Conservation (phyloP, 2,888 invertebrate species). For the Tetranychus piercei region DNA sequence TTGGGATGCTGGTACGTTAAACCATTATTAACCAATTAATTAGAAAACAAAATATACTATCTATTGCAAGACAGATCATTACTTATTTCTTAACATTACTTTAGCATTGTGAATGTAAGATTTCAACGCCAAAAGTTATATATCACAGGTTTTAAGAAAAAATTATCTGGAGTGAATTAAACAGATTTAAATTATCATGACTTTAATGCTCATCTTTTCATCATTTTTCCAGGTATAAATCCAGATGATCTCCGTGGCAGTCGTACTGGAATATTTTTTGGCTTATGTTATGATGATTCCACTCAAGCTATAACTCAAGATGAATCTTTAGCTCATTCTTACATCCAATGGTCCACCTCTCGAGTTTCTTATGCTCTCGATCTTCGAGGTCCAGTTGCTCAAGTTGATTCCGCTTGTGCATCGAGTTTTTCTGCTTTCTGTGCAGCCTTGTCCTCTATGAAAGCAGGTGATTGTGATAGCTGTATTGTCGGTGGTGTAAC, state of each 20-base stretch:
- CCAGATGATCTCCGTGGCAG: conserved; percentile 64
- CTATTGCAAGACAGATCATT: no score
- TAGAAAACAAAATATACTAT: not conserved
- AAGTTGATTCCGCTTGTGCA: conserved; percentile 39
- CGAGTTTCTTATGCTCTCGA: conserved; percentile 7
- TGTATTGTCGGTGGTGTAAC: conserved; percentile 38
- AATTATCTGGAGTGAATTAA: not conserved
- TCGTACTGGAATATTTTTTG: conserved; percentile 82
- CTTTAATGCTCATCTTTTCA: conserved; percentile 32
- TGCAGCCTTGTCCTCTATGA: conserved; percentile 26
- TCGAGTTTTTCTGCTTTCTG: conserved; percentile 37
- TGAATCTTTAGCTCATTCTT: not conserved
- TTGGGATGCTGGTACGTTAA: conserved; percentile 51
- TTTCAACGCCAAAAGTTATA: no score
- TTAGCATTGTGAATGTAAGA: no score
- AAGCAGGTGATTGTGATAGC: conserved; percentile 46
- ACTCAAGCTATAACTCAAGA: conserved; percentile 58
- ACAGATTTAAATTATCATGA: not conserved
- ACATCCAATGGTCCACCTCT: no score
- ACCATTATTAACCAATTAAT: not conserved
- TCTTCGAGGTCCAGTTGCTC: conserved; percentile 35
- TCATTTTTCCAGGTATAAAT: conserved; percentile 62
- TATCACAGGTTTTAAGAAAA: no score
- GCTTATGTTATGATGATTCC: conserved; percentile 32
- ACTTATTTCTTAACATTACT: no score